phyloP scores from a whole-genome alignment of 2,113 vertebrate genomes.

The Lates calcarifer region DNA sequence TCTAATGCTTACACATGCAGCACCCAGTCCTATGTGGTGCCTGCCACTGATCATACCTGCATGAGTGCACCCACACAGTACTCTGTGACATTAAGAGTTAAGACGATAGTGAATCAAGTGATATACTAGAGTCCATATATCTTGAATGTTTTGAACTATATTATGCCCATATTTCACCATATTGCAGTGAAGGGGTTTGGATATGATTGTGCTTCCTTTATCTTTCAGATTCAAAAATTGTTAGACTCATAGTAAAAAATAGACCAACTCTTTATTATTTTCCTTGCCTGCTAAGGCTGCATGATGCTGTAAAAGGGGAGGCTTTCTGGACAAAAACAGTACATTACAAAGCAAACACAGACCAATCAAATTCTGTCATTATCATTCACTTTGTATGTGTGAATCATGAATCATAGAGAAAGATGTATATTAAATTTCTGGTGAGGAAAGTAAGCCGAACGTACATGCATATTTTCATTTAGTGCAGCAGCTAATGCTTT shows the following conservation, averaged over 20 bases:
- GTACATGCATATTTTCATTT: neutral
- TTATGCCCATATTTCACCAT: neutral
- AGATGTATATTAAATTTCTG: neutral
- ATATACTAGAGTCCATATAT: neutral
- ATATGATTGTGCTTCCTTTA: neutral
- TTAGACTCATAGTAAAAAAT: too few relatives aligned
- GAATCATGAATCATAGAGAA: neutral
- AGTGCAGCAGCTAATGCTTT: neutral
- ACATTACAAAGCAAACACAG: too few relatives aligned
- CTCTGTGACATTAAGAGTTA: too few relatives aligned
- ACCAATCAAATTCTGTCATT: too few relatives aligned
- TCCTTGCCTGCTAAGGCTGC: too few relatives aligned
- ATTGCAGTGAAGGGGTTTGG: neutral
- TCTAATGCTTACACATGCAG: neutral
- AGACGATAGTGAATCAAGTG: neutral
- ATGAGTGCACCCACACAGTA: too few relatives aligned
- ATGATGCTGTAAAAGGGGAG: too few relatives aligned
- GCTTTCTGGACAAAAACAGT: too few relatives aligned
- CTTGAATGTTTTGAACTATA: neutral
- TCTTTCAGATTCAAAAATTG: too few relatives aligned
- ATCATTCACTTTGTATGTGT: neutral
- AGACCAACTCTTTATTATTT: too few relatives aligned
- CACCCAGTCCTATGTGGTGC: neutral
- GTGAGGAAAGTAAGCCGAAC: neutral
- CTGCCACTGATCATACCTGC: too few relatives aligned